Conservation (phyloP, 2,797 vertebrate genomes). For the Phylloscopus collybita region DNA sequence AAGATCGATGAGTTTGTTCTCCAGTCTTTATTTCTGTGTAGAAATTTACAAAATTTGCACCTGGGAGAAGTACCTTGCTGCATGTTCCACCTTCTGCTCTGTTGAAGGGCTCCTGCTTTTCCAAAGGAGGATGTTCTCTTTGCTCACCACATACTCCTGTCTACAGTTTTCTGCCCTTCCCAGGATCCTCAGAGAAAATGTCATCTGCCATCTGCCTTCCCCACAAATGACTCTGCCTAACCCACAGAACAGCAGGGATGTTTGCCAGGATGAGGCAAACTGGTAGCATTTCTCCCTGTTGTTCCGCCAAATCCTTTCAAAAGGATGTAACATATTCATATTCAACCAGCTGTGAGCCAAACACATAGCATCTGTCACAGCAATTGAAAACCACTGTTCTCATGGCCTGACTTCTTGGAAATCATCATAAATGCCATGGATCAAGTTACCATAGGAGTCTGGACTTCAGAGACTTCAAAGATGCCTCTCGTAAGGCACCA, state of each 20-base stretch:
- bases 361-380: constrained; percentile 20
- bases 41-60: neutral
- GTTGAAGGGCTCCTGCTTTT: neutral
- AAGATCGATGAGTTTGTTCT: neutral
- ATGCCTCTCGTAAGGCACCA: neutral
- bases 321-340: neutral
- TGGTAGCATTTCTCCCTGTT: neutral
- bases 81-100: neutral
- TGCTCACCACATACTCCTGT: neutral
- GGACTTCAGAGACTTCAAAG: neutral
- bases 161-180: neutral
- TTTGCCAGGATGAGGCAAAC: neutral
- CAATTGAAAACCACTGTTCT: constrained; percentile 26
- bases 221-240: neutral
- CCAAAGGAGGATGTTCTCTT: neutral
- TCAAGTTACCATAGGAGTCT: neutral
- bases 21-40: neutral
- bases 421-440: neutral
- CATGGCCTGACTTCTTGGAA: constrained; percentile 28
- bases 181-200: neutral
- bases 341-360: constrained; percentile 10
- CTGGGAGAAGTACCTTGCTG: neutral
- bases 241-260: rapidly evolving
- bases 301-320: constrained; percentile 4
- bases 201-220: neutral